Conservation (phyloP, 2,888 invertebrate genomes). For the Azorinus chamasolen region DNA sequence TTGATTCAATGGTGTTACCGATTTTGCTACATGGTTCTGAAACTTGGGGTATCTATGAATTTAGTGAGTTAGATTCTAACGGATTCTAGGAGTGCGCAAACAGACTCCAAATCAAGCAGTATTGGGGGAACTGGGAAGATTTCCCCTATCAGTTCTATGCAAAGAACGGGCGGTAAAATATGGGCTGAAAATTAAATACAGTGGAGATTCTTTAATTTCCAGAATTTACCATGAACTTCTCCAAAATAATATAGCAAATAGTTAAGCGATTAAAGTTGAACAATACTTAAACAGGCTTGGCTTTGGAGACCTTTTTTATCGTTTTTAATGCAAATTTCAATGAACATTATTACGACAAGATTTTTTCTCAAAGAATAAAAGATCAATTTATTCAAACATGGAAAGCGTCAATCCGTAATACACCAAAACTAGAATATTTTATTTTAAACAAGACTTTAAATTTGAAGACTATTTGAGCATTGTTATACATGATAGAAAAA, state of each 20-base stretch:
- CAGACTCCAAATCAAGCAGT: too few relatives aligned
- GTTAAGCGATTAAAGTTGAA: neutral
- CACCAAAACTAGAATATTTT: neutral
- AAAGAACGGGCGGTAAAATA: neutral
- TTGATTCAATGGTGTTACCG: too few relatives aligned
- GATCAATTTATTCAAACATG: neutral
- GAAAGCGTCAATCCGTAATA: neutral
- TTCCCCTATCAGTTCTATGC: too few relatives aligned
- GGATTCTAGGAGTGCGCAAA: too few relatives aligned
- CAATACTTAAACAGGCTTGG: neutral
- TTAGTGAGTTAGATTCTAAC: too few relatives aligned
- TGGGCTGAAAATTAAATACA: neutral
- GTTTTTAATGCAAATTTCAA: too few relatives aligned
- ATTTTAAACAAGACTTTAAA: slow-evolving; percentile 3
- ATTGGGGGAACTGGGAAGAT: too few relatives aligned
- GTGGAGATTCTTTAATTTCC: neutral
- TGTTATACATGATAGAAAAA: neutral
- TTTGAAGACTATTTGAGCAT: slow-evolving; percentile 1
- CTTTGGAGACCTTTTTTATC: neutral
- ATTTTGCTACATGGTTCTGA: too few relatives aligned
- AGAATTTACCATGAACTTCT: neutral
- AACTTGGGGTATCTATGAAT: too few relatives aligned
- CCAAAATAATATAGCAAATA: neutral
- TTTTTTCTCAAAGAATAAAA: neutral
- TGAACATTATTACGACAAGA: neutral